Conservation (phyloP, 1,140 invertebrate genomes). For the Nephotettix cincticeps region DNA sequence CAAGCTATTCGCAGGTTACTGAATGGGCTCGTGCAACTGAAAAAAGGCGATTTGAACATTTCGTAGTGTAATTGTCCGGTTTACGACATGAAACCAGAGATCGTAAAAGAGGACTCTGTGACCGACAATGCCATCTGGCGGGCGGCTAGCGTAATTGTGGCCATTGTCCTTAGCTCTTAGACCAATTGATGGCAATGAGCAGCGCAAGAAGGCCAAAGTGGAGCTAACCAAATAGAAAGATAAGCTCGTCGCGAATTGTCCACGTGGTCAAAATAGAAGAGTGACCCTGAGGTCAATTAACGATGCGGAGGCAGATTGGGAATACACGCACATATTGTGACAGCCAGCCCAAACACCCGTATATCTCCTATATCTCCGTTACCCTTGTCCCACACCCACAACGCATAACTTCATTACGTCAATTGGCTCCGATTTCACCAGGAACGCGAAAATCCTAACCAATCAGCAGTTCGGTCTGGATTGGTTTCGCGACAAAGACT, state of each 20-base stretch:
- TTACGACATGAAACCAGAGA: conserved; percentile 19
- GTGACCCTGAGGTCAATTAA: neutral
- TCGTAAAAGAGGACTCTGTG: neutral
- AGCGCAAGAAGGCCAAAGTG: conserved; percentile 8
- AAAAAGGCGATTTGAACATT: neutral
- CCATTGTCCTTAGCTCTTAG: conserved; percentile 16
- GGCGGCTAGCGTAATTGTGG: neutral
- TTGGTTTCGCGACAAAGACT: neutral
- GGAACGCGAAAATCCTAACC: neutral
- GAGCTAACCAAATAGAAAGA: conserved; percentile 14
- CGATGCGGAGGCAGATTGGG: no score
- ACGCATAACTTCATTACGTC: neutral
- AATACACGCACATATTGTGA: no score
- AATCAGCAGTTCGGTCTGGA: neutral
- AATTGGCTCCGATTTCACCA: neutral
- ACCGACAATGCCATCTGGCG: neutral
- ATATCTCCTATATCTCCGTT: neutral
- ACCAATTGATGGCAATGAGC: conserved; percentile 18
- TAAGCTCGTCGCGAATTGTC: conserved; percentile 14
- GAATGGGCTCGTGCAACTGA: neutral
- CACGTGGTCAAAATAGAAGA: neutral
- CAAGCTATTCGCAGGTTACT: no score
- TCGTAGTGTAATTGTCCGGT: neutral
- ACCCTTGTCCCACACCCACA: no score
- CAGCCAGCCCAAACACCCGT: neutral